Conservation (phyloP, 2,797 vertebrate species). For the Anguilla marmorata region DNA sequence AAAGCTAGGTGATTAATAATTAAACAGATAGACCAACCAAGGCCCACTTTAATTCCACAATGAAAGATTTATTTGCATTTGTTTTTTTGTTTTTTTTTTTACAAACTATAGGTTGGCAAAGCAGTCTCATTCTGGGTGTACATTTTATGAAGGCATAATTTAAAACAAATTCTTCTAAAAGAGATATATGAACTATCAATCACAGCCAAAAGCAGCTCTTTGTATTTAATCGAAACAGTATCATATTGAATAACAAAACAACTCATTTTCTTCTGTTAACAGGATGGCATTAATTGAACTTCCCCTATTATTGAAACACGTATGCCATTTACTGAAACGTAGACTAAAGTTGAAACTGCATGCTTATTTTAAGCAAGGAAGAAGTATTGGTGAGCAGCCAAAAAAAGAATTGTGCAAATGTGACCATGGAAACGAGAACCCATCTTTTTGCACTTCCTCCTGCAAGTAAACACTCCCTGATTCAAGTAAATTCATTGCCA, state of each 20-base stretch:
- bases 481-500: background rate
- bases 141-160: background rate
- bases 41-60: background rate
- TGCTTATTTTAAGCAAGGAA: conserved; percentile 1
- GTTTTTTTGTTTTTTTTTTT: background rate
- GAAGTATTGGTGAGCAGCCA: conserved; percentile 4
- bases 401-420: conserved; percentile 14
- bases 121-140: background rate
- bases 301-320: background rate
- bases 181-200: background rate
- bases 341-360: background rate
- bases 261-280: background rate
- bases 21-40: background rate
- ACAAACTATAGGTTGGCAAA: background rate
- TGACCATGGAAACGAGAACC: conserved; percentile 19
- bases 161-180: background rate
- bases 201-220: background rate
- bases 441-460: background rate
- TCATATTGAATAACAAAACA: background rate
- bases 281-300: background rate
- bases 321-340: background rate
- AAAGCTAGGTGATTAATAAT: background rate
- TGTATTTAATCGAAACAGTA: background rate
- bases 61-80: background rate
- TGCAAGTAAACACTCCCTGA: background rate